Conservation (phyloP, 1,140 invertebrate genomes). For the Trichomalopsis sarcophagae region DNA sequence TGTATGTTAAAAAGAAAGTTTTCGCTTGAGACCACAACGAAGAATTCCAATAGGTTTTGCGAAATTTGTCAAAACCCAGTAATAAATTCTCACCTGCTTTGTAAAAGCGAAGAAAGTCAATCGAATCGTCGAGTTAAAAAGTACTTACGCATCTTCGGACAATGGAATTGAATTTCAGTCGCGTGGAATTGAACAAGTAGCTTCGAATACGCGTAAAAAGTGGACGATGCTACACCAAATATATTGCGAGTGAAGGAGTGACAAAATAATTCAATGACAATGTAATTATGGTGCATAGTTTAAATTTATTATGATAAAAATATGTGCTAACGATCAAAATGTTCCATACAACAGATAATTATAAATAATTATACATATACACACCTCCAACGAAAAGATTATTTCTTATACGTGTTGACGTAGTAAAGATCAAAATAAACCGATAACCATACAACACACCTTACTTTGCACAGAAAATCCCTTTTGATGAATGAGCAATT, state of each 20-base stretch:
- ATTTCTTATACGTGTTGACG: conserved; percentile 59
- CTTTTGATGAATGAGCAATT: conserved; percentile 25
- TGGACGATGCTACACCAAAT: conserved; percentile 47
- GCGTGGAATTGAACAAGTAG: conserved; percentile 41
- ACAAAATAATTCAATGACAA: conserved; percentile 41
- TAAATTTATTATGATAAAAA: conserved; percentile 7
- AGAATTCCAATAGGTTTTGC: conserved; percentile 6
- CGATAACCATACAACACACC: neutral
- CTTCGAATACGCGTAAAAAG: neutral
- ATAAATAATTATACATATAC: conserved; percentile 21
- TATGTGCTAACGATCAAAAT: conserved; percentile 59
- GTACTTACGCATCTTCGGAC: conserved; percentile 18
- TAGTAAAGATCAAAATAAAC: conserved; percentile 44
- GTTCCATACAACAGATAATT: conserved; percentile 50
- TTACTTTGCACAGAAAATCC: conserved; percentile 28
- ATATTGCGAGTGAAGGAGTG: conserved; percentile 37
- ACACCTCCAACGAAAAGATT: conserved; percentile 52
- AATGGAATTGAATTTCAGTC: conserved; percentile 48
- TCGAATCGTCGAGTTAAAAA: conserved; percentile 10
- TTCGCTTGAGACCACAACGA: conserved; percentile 22
- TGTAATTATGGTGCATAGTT: conserved; percentile 8
- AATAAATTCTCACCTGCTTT: conserved; percentile 9
- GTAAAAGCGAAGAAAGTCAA: conserved; percentile 32
- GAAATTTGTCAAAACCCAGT: neutral
- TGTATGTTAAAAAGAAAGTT: conserved; percentile 12